Conservation (phyloP, 2,113 vertebrate species). For the Neogobius melanostomus region DNA sequence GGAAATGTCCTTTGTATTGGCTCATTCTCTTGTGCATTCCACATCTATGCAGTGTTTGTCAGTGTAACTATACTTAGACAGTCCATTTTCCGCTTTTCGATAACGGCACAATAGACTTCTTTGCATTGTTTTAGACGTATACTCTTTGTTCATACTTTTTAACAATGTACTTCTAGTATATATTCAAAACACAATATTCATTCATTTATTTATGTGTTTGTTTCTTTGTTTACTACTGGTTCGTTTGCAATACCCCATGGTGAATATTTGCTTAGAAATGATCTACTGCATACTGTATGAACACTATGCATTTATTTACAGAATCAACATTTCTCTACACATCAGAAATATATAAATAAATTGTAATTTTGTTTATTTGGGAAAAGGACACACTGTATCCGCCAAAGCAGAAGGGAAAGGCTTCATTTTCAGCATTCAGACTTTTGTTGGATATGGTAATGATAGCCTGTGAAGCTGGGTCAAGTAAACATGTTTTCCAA, state of each 20-base stretch:
- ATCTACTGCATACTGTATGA: background rate
- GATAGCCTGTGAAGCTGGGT: slow-evolving; percentile 24
- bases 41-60: slow-evolving; percentile 4
- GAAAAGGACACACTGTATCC: slow-evolving; percentile 13
- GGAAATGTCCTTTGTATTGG: slow-evolving; percentile 35
- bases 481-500: slow-evolving; percentile 33
- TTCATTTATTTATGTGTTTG: too few species aligned
- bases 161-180: too few species aligned
- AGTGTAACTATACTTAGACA: slow-evolving; percentile 3
- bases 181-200: too few species aligned
- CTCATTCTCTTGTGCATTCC: slow-evolving; percentile 16
- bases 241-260: too few species aligned
- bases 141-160: too few species aligned
- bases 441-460: slow-evolving; percentile 14
- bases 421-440: slow-evolving; percentile 9
- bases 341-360: background rate
- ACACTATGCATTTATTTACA: background rate
- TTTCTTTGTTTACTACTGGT: too few species aligned
- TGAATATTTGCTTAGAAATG: too few species aligned
- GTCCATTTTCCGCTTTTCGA: background rate
- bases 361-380: background rate
- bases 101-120: slow-evolving; percentile 12
- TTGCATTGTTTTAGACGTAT: background rate
- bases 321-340: background rate
- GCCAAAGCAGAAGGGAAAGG: background rate